Evolutionary conservation across 2,113 vertebrate species (phyloP), one percentile per base, ranked within the genome.

Genomic region (Microtus oregoni): DNA sequence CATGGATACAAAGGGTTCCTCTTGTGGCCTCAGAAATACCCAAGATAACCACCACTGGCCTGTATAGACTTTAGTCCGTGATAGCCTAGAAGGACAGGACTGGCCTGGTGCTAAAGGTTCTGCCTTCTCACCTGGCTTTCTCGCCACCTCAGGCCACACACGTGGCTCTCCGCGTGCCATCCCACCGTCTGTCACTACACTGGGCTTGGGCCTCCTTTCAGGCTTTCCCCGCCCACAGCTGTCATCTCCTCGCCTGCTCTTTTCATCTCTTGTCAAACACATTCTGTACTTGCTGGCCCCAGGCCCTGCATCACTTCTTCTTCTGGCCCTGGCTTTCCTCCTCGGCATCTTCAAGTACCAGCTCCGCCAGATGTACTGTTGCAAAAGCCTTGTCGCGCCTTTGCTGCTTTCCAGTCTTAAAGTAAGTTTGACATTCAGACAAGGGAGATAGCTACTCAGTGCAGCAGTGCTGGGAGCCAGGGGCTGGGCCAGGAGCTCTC

Each of bases 241-340:
- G 95, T 86, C 96, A 89, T 81, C 96, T 91, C 91, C 82, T 76
- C 87, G 91, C 88, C 90, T 95, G 95, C 93, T 96, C 97, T 95
- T 96, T 95, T 94, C 93, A 70, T 94, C 95, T 96, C 95, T 82
- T 88, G 86, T 97, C 97, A 94, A 85, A 96, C 91, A 70, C 76
- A 41, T 50, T 88, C 78, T 22, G 83, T 75, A 24, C 68, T 96
- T 92, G 82, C 94, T 96, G 94, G 89, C 83, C 91, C 76, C 67
- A 61, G 0, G 89, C 94, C 94, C 97, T 47, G 7, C 8, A 55
- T 55, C 94, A 52, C 70, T 76, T 85, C 83, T 76, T 85, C 83
- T 85, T 72, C 91, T 70, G 92, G 94, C 77, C 95, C 77, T 94
- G 96, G 95, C 94, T 58, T 90, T 88, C 24, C 17, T 75, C 90